phyloP scores from a whole-genome alignment of 2,113 vertebrate genomes.

The Epinephelus lanceolatus region DNA sequence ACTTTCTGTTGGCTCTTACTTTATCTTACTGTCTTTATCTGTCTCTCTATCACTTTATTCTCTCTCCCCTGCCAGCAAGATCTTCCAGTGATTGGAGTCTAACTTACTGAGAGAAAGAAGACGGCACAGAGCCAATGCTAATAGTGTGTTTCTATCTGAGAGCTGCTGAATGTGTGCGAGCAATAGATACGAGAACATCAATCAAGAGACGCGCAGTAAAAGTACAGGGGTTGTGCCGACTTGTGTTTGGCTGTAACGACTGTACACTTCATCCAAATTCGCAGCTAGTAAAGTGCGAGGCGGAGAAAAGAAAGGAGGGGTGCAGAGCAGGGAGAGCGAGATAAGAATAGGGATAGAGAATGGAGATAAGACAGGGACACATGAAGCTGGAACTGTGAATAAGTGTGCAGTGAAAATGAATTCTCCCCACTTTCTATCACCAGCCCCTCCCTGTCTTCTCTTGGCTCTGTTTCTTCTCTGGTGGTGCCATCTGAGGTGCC shows the following conservation, averaged over 20 bases:
- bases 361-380: slow-evolving; percentile 38
- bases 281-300: slow-evolving; percentile 5
- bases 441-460: neutral
- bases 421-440: neutral
- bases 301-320: neutral
- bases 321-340: slow-evolving; percentile 33
- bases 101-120: slow-evolving; percentile 55
- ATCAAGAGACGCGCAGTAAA: slow-evolving; percentile 42
- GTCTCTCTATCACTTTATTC: slow-evolving; percentile 49
- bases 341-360: slow-evolving; percentile 52
- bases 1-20: slow-evolving; percentile 26
- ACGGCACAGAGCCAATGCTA: slow-evolving; percentile 63
- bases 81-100: slow-evolving; percentile 64
- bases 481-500: neutral
- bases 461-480: neutral
- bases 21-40: slow-evolving; percentile 55
- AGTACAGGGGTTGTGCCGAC: slow-evolving; percentile 36
- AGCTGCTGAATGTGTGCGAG: slow-evolving; percentile 56
- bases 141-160: slow-evolving; percentile 56
- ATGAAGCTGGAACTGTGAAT: slow-evolving; percentile 40
- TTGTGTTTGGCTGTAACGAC: slow-evolving; percentile 47
- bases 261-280: slow-evolving; percentile 53
- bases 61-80: slow-evolving; percentile 61
- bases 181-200: slow-evolving; percentile 65
- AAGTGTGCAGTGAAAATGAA: slow-evolving; percentile 32